Evolutionary conservation across 2,888 invertebrate species (phyloP).

Genomic region (Hoplodrina blanda): DNA sequence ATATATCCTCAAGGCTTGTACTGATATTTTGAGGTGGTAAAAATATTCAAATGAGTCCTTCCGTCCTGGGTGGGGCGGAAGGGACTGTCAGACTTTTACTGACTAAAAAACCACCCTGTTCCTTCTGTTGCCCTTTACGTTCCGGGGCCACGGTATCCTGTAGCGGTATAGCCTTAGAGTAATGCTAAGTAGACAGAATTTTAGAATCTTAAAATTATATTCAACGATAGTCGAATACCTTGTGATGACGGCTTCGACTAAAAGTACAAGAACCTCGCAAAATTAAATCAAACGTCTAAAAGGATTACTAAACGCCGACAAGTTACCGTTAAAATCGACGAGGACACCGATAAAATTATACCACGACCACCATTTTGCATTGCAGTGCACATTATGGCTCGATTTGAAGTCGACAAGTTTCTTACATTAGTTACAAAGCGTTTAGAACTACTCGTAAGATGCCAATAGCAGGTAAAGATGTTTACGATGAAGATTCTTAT

Average conservation of each 20-base stretch:
- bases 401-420: conserved; percentile 14
- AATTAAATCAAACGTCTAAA: not conserved
- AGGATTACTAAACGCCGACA: not conserved
- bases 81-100: no score
- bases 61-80: no score
- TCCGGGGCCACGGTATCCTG: no score
- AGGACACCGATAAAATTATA: conserved; percentile 33
- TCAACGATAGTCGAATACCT: not conserved
- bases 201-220: no score
- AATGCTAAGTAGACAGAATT: no score
- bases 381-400: conserved; percentile 16
- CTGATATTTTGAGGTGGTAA: no score
- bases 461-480: conserved; percentile 35
- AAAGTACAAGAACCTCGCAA: not conserved
- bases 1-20: no score
- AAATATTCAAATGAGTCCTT: no score
- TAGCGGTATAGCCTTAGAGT: no score
- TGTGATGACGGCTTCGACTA: not conserved
- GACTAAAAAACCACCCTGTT: no score
- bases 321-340: conserved; percentile 31
- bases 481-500: conserved; percentile 41
- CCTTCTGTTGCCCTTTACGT: no score
- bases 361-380: conserved; percentile 1
- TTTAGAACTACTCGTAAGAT: conserved; percentile 18
- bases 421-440: conserved; percentile 20